Evolutionary conservation across 2,113 vertebrate genomes (phyloP).

Genomic region (Hemicordylus capensis): DNA sequence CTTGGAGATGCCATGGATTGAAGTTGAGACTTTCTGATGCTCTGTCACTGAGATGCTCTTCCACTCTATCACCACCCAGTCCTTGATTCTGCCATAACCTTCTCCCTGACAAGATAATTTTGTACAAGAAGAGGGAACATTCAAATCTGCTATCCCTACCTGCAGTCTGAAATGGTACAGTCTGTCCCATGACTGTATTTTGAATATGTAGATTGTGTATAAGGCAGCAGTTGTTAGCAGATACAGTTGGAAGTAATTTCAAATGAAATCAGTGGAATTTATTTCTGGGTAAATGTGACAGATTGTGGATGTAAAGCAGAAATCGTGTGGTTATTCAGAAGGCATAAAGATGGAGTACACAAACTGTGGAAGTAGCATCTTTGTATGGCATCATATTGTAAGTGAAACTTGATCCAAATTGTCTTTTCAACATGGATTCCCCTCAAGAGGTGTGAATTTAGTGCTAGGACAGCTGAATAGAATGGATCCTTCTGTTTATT

Average conservation of each 20-base stretch:
- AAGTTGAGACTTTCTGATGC: too few relatives aligned
- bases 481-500: not conserved
- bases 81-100: not conserved
- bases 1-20: too few relatives aligned
- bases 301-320: not conserved
- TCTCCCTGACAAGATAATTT: not conserved
- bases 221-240: not conserved
- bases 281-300: not conserved
- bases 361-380: not conserved
- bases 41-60: too few relatives aligned
- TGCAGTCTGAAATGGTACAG: not conserved
- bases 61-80: too few relatives aligned
- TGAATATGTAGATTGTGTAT: not conserved
- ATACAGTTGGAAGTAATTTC: not conserved
- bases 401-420: conserved; percentile 11
- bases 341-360: not conserved
- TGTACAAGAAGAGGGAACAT: not conserved
- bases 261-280: not conserved
- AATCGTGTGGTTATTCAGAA: not conserved
- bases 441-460: conserved; percentile 11
- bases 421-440: not conserved
- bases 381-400: not conserved
- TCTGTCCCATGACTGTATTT: not conserved
- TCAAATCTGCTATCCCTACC: not conserved
- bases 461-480: not conserved